Evolutionary conservation across 1,140 invertebrate genomes (phyloP).

Genomic region (Parasteatoda tepidariorum): DNA sequence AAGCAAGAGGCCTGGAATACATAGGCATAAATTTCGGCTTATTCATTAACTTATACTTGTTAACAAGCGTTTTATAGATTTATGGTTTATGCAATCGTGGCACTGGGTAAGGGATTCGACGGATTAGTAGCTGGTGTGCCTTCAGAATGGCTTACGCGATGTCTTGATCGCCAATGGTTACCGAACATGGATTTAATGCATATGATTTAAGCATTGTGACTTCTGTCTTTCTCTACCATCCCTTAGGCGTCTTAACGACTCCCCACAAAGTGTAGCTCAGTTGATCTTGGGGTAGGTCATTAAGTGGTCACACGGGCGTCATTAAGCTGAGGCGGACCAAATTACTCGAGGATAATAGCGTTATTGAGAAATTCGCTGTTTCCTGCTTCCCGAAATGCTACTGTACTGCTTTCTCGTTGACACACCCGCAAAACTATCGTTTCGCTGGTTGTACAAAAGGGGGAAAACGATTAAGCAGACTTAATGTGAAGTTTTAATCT

Average conservation of each 20-base stretch:
- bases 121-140: not conserved
- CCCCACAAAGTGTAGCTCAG: constrained; percentile 35
- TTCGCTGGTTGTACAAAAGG: constrained; percentile 21
- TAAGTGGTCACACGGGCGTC: constrained; percentile 50
- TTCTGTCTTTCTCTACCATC: constrained; percentile 5
- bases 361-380: constrained; percentile 53
- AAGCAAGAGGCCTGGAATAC: no score
- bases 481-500: constrained; percentile 52
- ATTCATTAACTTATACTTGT: no score
- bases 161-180: not conserved
- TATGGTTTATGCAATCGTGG: no score
- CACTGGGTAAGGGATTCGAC: not conserved
- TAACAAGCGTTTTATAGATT: no score
- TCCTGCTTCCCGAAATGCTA: not conserved
- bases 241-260: constrained; percentile 39
- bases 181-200: constrained; percentile 40
- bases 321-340: constrained; percentile 50
- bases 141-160: not conserved
- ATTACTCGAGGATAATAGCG: constrained; percentile 40
- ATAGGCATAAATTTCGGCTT: no score
- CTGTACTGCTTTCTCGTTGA: not conserved
- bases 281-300: constrained; percentile 47
- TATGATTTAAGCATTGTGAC: constrained; percentile 10
- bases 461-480: constrained; percentile 47
- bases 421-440: not conserved